These are phyloP conservation scores for Rhaphigaster nebulosa DNA, from an alignment of 2,888 invertebrate genomes.

Conservation along the genomic window DNA sequence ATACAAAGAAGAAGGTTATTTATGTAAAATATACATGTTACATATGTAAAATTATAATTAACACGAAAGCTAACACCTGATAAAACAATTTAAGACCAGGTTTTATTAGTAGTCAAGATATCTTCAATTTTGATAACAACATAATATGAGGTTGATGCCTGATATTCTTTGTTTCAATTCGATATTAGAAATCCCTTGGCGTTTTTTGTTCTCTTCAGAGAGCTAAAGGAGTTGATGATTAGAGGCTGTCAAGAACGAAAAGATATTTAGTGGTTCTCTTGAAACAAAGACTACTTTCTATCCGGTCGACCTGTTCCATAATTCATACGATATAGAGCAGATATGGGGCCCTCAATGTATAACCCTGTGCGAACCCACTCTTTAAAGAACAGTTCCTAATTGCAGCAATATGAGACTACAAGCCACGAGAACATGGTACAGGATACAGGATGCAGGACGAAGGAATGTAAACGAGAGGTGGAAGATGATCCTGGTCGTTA, in stretches of 20 bases:
- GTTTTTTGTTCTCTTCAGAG: neutral
- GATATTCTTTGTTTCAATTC: no score
- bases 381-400: neutral
- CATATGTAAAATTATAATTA: no score
- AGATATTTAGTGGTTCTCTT: constrained; percentile 3
- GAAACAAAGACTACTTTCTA: neutral
- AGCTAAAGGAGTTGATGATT: neutral
- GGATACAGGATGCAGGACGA: neutral
- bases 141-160: no score
- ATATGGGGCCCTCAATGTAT: neutral
- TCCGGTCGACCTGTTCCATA: neutral
- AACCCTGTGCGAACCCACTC: neutral
- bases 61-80: no score
- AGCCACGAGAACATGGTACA: neutral
- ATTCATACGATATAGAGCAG: neutral
- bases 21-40: no score
- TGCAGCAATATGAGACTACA: no score
- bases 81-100: no score
- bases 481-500: constrained; percentile 12
- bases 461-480: neutral
- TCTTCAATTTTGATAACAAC: no score
- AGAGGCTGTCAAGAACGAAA: neutral
- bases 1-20: no score
- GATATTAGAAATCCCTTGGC: neutral
- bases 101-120: no score